phyloP scores from a whole-genome alignment of 2,888 invertebrate genomes.

The Nephrotoma flavescens region DNA sequence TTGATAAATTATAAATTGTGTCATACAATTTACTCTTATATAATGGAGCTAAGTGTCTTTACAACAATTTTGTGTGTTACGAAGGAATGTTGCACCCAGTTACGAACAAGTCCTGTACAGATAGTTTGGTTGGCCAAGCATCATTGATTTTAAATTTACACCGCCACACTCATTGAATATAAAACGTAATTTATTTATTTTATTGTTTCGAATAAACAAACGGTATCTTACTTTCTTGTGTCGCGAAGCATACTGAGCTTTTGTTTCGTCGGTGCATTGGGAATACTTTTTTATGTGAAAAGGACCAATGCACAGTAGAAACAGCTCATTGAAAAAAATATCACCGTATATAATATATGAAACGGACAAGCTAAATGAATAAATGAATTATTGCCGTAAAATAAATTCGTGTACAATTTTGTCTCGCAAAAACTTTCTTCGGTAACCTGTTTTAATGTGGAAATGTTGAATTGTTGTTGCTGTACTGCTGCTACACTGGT shows the following conservation, averaged over 20 bases:
- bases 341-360: neutral
- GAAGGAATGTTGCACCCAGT: too few relatives aligned
- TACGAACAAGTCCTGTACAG: too few relatives aligned
- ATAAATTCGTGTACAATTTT: neutral
- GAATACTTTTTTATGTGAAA: neutral
- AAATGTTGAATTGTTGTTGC: neutral
- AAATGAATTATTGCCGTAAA: neutral
- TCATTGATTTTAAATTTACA: neutral
- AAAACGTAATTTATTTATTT: neutral
- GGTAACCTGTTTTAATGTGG: neutral
- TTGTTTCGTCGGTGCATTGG: neutral
- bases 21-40: neutral
- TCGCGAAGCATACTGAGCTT: neutral
- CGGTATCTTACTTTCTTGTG: neutral
- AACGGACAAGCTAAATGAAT: neutral
- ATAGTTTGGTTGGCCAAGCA: neutral
- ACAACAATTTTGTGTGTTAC: neutral
- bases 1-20: neutral
- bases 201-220: neutral
- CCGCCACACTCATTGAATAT: neutral
- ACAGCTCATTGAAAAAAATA: neutral
- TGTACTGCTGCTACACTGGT: neutral
- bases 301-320: neutral
- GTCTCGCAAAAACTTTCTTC: neutral
- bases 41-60: neutral